These are phyloP conservation scores for Drosophila leonis DNA, from an alignment of 2,888 invertebrate species.

Conservation along the genomic window DNA sequence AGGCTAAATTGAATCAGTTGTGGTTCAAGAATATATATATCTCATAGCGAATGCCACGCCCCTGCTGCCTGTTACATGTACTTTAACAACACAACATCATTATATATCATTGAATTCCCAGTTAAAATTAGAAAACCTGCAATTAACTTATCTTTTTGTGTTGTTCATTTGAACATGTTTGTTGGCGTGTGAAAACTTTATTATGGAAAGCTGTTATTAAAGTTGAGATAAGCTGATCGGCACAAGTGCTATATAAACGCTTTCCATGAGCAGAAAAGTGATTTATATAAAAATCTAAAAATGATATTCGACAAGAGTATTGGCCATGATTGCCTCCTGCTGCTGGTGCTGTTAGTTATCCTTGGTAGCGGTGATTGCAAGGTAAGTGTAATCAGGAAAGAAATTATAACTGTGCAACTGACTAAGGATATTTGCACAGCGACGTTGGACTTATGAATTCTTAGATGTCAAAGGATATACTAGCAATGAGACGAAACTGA, in stretches of 20 bases:
- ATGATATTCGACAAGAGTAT: not conserved
- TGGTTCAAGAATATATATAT: not conserved
- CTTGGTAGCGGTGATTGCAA: not conserved
- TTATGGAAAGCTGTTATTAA: not conserved
- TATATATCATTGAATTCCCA: not conserved
- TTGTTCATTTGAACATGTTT: not conserved
- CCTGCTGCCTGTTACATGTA: not conserved
- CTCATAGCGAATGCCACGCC: not conserved
- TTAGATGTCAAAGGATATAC: not conserved
- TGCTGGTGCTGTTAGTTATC: not conserved
- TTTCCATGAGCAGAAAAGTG: not conserved
- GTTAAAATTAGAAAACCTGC: not conserved
- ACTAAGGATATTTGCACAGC: not conserved
- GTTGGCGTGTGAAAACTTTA: not conserved
- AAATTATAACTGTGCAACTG: not conserved
- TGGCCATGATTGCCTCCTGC: not conserved
- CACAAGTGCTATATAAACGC: not conserved
- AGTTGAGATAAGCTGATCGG: not conserved
- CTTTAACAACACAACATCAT: not conserved
- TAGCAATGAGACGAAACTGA: not conserved
- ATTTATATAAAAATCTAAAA: too few relatives aligned
- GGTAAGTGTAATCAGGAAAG: not conserved
- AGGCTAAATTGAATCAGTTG: too few relatives aligned
- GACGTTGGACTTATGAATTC: not conserved
- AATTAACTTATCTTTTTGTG: not conserved